Evolutionary conservation across 2,888 invertebrate genomes (phyloP), one percentile per base, ranked within the genome.

Genomic region (Eledona agricola): DNA sequence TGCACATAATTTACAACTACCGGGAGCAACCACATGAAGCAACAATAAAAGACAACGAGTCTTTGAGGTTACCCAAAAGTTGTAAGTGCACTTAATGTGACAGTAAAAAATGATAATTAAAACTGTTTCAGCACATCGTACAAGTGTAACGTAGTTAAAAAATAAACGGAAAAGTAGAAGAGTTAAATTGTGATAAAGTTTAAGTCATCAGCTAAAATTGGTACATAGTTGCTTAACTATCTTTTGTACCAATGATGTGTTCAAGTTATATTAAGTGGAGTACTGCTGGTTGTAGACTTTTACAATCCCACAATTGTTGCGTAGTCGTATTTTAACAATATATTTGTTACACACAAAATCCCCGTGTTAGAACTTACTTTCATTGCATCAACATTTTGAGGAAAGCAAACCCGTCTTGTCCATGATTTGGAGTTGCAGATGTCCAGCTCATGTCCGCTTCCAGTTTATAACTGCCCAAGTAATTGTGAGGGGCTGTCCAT

Each of bases 1-100:
- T 98, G 12, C 85, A 87, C 40, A 83, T 98, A 59, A 86, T 90
- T 66, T 98, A 98, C 78, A 83, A 85, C 71, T 96, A 88, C 79
- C 87, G 89, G 65, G 86, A 86, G 68, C 84, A 85, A 71, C 79
- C 84, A n/a, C 90, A 95, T 72, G 84, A 88, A 69, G 87, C 90
- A 67, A 85, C 88, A 23, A 79, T 95, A 43, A 79, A 83, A 55
- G 97, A 98, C 72, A 84, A 80, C 29, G 91, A 96, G 70, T 81
- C 88, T 7, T 76, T 96, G 43, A 82, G 86, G 78, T 83, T 93
- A 80, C 93, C 93, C 51, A 82, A 85, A 73, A 80, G 83, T 75
- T 80, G 88, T 88, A 76, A 42, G 20, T 31, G 1, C 7, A 1
- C 2, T 3, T 13, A 11, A 3, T 12, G 10, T 22, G 1, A 13